phyloP scores from a whole-genome alignment of 2,113 vertebrate species.

The Sander lucioperca region DNA sequence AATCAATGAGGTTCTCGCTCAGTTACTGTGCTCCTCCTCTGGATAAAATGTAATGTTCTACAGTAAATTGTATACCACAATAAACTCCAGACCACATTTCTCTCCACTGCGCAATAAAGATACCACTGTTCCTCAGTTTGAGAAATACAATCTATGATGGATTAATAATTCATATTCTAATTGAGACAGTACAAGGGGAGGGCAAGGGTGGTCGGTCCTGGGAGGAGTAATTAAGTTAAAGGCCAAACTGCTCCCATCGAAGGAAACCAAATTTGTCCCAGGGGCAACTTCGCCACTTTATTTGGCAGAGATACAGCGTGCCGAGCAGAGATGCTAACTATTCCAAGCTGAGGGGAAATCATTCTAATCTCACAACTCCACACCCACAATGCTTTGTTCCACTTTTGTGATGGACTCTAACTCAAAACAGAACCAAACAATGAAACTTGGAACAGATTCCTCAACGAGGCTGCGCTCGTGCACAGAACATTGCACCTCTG shows the following conservation, averaged over 20 bases:
- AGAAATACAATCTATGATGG: constrained; percentile 20
- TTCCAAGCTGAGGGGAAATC: constrained; percentile 69
- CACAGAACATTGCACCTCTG: constrained; percentile 43
- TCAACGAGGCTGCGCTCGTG: background rate
- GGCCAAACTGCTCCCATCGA: constrained; percentile 41
- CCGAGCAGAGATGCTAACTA: constrained; percentile 47
- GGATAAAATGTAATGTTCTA: background rate
- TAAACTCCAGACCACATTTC: background rate
- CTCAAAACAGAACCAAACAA: constrained; percentile 74
- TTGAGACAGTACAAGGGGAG: constrained; percentile 7
- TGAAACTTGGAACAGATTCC: constrained; percentile 57
- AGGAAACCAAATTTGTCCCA: constrained; percentile 57
- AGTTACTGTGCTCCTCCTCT: background rate
- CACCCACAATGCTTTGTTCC: constrained; percentile 67
- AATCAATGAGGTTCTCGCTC: background rate
- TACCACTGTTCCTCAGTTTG: background rate
- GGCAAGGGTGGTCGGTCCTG: constrained; percentile 5
- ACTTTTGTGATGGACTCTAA: constrained; percentile 63
- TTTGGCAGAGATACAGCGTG: constrained; percentile 40
- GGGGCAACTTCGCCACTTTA: constrained; percentile 46
- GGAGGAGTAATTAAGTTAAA: constrained; percentile 44
- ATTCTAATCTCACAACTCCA: constrained; percentile 59
- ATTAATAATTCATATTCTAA: constrained; percentile 45
- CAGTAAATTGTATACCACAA: background rate
- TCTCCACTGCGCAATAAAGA: constrained; percentile 5